Conservation (phyloP, 2,888 invertebrate genomes). For the Sinohyriopsis cumingii region DNA sequence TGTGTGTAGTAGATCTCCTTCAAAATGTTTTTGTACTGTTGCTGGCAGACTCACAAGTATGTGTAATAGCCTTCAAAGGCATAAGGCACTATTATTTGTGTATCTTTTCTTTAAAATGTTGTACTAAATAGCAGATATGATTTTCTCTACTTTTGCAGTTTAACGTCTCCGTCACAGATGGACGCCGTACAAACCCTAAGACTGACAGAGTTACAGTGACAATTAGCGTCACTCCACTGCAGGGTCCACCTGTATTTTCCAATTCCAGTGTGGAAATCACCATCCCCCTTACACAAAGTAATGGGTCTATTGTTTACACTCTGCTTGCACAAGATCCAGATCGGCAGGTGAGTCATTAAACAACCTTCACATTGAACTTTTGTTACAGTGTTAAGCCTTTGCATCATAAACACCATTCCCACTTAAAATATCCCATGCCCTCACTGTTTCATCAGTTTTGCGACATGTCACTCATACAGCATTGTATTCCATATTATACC, state of each 20-base stretch:
- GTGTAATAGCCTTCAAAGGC: too few species aligned
- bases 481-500: too few species aligned
- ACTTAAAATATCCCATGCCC: too few species aligned
- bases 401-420: too few species aligned
- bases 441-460: too few species aligned
- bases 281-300: conserved; percentile 45
- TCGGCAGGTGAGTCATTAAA: conserved; percentile 14
- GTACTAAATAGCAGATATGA: neutral
- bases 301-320: conserved; percentile 31
- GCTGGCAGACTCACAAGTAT: too few species aligned
- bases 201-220: conserved; percentile 33
- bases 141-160: conserved; percentile 26
- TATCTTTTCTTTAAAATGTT: neutral
- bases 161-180: conserved; percentile 41
- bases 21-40: too few species aligned
- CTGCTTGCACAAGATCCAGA: conserved; percentile 31
- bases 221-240: conserved; percentile 44
- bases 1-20: too few species aligned
- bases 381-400: too few species aligned
- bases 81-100: neutral
- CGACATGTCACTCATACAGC: too few species aligned
- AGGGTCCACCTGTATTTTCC: conserved; percentile 47
- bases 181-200: conserved; percentile 33
- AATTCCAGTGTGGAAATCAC: conserved; percentile 15
- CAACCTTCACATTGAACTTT: neutral